These are phyloP conservation scores for Geopemphigus sp. DNA, from an alignment of 1,140 invertebrate genomes.

Conservation along the genomic window DNA sequence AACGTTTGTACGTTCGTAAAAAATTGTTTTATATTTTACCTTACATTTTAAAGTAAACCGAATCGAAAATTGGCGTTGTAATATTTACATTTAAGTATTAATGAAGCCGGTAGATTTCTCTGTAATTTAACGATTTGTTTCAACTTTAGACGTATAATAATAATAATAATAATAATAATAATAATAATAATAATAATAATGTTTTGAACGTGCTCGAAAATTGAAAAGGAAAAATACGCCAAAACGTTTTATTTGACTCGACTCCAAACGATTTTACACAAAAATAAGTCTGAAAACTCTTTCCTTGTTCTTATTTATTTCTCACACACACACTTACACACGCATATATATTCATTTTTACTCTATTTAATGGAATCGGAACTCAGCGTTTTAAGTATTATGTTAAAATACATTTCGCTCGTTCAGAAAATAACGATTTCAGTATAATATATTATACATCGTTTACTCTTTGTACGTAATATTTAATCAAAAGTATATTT, in stretches of 20 bases:
- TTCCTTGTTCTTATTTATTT: background rate
- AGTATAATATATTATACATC: background rate
- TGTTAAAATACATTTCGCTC: background rate
- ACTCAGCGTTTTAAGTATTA: background rate
- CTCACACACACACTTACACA: too few species aligned
- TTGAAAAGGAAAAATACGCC: background rate
- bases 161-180: too few species aligned
- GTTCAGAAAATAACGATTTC: background rate
- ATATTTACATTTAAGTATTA: too few species aligned
- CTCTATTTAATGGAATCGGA: background rate
- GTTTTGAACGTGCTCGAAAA: background rate
- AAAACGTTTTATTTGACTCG: background rate
- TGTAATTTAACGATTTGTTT: too few species aligned
- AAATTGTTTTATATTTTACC: too few species aligned
- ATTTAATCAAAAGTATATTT: slow-evolving; percentile 9
- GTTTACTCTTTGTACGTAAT: slow-evolving; percentile 5
- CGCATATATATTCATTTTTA: too few species aligned
- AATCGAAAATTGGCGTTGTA: too few species aligned
- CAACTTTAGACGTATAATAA: background rate
- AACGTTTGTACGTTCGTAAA: too few species aligned
- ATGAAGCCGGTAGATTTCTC: too few species aligned
- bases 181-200: background rate
- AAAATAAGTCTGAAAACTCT: background rate
- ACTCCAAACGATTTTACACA: background rate
- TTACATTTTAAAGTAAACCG: too few species aligned